These are phyloP conservation scores for Leiothrix lutea DNA, from an alignment of 2,113 vertebrate species.

Conservation along the genomic window DNA sequence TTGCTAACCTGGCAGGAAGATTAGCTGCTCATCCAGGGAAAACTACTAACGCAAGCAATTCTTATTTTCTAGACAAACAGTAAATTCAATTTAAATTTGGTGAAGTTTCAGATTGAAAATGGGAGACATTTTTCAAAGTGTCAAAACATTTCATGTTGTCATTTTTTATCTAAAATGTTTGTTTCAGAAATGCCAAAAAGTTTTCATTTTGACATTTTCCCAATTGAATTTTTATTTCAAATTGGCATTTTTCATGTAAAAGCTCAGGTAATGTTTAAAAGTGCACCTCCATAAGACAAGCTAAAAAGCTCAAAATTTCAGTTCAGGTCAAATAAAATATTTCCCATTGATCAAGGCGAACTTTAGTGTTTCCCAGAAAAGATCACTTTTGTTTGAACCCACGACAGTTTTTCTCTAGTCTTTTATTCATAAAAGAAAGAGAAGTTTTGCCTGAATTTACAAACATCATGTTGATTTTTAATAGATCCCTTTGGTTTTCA, in stretches of 20 bases:
- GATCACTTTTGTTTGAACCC: neutral
- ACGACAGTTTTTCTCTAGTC: neutral
- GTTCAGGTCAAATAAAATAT: neutral
- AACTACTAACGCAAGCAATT: neutral
- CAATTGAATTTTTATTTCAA: neutral
- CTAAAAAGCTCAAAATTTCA: neutral
- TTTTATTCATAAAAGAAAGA: neutral
- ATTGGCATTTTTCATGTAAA: constrained; percentile 9
- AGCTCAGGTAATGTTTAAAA: constrained; percentile 27
- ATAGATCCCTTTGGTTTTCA: neutral
- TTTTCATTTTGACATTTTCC: constrained; percentile 49
- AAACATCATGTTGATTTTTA: neutral
- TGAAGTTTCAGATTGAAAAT: constrained; percentile 16
- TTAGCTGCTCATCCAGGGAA: constrained; percentile 8
- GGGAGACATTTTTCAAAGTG: constrained; percentile 29
- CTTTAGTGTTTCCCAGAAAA: neutral
- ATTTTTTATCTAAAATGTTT: constrained; percentile 56
- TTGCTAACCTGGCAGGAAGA: neutral
- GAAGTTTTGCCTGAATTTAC: neutral
- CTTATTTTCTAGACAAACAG: constrained; percentile 17
- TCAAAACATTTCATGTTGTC: constrained; percentile 46
- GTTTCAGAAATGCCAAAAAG: constrained; percentile 41
- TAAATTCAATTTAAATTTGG: constrained; percentile 49
- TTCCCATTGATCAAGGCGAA: neutral
- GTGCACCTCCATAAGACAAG: neutral